Percentiles rank a stretch among this genome's conserved stretches.
These are phyloP conservation scores for Psilanteris sp. DNA, from an alignment of 1,140 invertebrate species.

Conservation along the genomic window DNA sequence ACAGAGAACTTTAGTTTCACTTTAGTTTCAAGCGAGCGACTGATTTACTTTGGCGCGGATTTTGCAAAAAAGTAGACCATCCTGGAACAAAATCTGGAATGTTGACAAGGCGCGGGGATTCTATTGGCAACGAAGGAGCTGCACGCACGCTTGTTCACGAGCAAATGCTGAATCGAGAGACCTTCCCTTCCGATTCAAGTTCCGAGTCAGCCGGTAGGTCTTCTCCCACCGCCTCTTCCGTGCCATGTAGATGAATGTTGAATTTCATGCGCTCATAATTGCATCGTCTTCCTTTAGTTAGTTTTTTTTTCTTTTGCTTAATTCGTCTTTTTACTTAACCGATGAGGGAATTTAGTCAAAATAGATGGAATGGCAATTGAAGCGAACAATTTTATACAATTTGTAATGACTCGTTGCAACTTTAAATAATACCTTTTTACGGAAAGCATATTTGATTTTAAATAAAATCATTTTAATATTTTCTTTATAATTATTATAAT, in stretches of 20 bases:
- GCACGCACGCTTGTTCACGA: constrained; percentile 47
- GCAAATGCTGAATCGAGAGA: constrained; percentile 58
- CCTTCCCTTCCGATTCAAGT: constrained; percentile 62
- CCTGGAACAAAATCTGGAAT: constrained; percentile 42
- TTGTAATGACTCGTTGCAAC: too few relatives aligned
- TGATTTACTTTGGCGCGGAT: too few relatives aligned
- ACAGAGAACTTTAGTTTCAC: too few relatives aligned
- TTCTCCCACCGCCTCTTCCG: constrained; percentile 56
- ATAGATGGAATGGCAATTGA: neutral
- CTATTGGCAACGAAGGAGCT: constrained; percentile 27
- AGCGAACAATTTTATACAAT: too few relatives aligned
- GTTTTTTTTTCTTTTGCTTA: constrained; percentile 12
- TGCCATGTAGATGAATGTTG: constrained; percentile 59
- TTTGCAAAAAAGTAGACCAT: neutral
- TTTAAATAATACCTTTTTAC: too few relatives aligned
- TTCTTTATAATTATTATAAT: too few relatives aligned
- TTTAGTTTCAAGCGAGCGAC: too few relatives aligned
- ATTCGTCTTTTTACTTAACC: too few relatives aligned
- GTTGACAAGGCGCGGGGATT: constrained; percentile 35
- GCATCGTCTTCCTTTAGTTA: constrained; percentile 37
- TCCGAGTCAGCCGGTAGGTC: constrained; percentile 63
- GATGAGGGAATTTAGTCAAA: constrained; percentile 4
- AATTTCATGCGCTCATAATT: constrained; percentile 62
- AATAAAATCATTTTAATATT: too few relatives aligned
- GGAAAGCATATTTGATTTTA: too few relatives aligned